Evolutionary conservation across 2,797 vertebrate species (phyloP), one percentile per base, ranked within the genome.

Genomic region (Pipistrellus nathusii): DNA sequence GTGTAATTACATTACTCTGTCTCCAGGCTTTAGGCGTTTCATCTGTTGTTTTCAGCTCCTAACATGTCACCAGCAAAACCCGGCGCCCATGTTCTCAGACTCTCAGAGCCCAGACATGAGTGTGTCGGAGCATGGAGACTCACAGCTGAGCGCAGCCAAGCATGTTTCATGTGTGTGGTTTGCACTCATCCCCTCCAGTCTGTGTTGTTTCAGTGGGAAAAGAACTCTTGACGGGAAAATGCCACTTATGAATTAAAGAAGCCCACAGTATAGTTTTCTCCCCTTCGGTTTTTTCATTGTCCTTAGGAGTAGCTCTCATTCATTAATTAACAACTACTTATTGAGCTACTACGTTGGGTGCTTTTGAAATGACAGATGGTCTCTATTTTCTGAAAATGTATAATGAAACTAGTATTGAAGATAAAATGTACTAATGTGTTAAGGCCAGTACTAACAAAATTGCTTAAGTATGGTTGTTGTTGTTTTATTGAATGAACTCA

Each of bases 371-470:
- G 32, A 66, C 6, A 11, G 21, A 14, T 27, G 59, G 44, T 53
- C 38, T 77, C 3, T 57, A 44, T 20, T 78, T 41, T 72, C 51
- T 90, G 51, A 82, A 96, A 85, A 68, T 51, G 30, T 51, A 9
- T 48, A 30, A 53, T 11, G 20, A 82, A 80, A 46, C 11, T 57
- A 48, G 27, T 46, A 35, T 25, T 38, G 17, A 35, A 53, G n/a
- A 46, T 51, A 78, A 77, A 75, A 35, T 7, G 6, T 48, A 44
- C 78, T 69, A 44, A 57, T 6, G 20, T 76, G n/a, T 80, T 86
- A 32, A 88, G 46, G 72, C 72, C 62, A 57, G 30, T n/a, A 76
- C 38, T 72, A 87, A 91, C 46, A 91, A 51, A 91, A 90, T 21
- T 87, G 64, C 82, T 78, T 35, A 57, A 73, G 9, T 82, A 38